Conservation (phyloP, 2,797 vertebrate species). For the Malacoraja senta region DNA sequence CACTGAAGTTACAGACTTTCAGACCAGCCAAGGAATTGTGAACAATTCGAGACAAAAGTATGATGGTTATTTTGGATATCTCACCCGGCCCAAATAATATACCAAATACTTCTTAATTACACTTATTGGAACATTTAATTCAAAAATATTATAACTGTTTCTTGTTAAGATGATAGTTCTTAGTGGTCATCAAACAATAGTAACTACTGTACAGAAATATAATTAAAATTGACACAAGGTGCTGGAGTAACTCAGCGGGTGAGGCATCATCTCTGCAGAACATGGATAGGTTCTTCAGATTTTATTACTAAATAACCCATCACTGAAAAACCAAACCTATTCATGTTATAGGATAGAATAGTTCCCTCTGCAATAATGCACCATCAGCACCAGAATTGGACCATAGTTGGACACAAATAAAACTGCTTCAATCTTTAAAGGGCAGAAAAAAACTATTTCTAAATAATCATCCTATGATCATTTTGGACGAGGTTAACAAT, state of each 20-base stretch:
- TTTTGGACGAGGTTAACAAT: neutral
- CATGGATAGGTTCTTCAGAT: too few species aligned
- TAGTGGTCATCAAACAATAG: too few species aligned
- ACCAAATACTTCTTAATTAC: neutral
- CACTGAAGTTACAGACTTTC: neutral
- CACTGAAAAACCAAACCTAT: too few species aligned
- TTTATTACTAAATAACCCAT: too few species aligned
- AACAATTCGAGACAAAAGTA: neutral
- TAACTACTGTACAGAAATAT: too few species aligned
- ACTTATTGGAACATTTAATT: too few species aligned
- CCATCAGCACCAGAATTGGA: neutral
- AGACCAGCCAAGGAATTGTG: neutral
- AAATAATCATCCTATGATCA: neutral
- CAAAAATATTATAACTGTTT: too few species aligned
- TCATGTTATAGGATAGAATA: neutral
- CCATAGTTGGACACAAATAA: neutral
- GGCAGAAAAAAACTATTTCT: neutral
- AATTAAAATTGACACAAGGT: too few species aligned
- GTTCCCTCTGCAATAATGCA: neutral
- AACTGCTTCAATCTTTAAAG: neutral
- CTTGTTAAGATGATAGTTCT: too few species aligned
- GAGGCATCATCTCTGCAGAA: too few species aligned
- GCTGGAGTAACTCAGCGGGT: too few species aligned
- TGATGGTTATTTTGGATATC: neutral
- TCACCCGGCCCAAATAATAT: neutral